Percentiles rank a stretch among this genome's conserved stretches.
These are phyloP conservation scores for Ctenopoma kingsleyae DNA, from an alignment of 2,797 vertebrate genomes.

Conservation along the genomic window DNA sequence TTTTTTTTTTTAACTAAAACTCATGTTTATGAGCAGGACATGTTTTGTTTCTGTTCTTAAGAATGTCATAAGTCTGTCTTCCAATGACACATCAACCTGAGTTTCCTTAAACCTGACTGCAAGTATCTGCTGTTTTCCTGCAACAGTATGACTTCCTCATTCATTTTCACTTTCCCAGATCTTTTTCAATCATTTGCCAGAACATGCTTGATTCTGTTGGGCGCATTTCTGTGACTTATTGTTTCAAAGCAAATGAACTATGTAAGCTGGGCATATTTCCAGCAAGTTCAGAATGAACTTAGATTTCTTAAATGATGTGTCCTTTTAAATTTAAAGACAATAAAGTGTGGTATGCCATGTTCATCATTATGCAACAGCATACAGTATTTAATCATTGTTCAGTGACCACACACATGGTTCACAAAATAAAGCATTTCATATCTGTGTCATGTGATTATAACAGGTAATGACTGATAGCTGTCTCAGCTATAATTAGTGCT, in stretches of 20 bases:
- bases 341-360: too few relatives aligned
- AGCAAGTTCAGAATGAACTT: not conserved
- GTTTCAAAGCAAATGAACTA: not conserved
- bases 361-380: too few relatives aligned
- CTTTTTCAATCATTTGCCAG: not conserved
- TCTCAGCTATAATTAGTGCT: not conserved
- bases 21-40: too few relatives aligned
- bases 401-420: not conserved
- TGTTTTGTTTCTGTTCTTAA: too few relatives aligned
- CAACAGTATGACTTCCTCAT: constrained; percentile 28
- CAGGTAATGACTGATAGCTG: constrained; percentile 10
- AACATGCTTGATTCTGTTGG: not conserved
- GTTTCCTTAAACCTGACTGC: constrained; percentile 14
- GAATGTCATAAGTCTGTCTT: not conserved
- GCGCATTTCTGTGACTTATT: not conserved
- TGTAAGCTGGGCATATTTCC: not conserved
- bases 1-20: too few relatives aligned
- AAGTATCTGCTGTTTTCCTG: constrained; percentile 11
- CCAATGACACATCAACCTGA: not conserved
- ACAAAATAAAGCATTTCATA: not conserved
- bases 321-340: too few relatives aligned
- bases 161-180: constrained; percentile 4
- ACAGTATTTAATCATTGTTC: not conserved
- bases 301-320: not conserved
- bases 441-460: not conserved